Evolutionary conservation across 2,797 vertebrate genomes (phyloP).

Genomic region (Chelmon rostratus): DNA sequence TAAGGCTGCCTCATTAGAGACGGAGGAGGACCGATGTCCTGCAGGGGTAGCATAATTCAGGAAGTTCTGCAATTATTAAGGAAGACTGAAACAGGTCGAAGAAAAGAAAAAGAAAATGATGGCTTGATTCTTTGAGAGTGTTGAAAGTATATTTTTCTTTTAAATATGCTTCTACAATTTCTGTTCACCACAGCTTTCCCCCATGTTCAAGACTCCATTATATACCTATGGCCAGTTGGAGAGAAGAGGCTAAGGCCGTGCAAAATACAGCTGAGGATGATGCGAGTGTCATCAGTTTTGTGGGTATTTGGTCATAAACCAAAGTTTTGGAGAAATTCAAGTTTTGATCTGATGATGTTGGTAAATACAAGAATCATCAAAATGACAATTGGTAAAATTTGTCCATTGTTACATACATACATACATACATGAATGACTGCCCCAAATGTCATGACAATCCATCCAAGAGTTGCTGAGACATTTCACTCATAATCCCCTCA

Average conservation of each 20-base stretch:
- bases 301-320: neutral
- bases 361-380: too few species aligned
- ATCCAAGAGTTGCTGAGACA: too few species aligned
- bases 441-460: too few species aligned
- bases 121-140: neutral
- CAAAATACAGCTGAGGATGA: too few species aligned
- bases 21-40: neutral
- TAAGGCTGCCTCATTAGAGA: slow-evolving; percentile 13
- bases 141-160: neutral
- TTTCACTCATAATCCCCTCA: neutral
- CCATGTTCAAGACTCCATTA: neutral
- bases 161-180: neutral
- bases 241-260: neutral
- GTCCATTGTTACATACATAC: too few species aligned
- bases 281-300: neutral
- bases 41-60: neutral
- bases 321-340: neutral
- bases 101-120: neutral
- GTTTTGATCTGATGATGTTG: too few species aligned
- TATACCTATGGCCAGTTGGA: neutral
- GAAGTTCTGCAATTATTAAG: neutral
- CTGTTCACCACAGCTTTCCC: neutral
- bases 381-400: too few species aligned
- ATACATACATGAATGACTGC: too few species aligned
- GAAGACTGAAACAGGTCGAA: neutral